Evolutionary conservation across 2,797 vertebrate genomes (phyloP), one percentile per base, ranked within the genome.

Genomic region (Okamejei kenojei): DNA sequence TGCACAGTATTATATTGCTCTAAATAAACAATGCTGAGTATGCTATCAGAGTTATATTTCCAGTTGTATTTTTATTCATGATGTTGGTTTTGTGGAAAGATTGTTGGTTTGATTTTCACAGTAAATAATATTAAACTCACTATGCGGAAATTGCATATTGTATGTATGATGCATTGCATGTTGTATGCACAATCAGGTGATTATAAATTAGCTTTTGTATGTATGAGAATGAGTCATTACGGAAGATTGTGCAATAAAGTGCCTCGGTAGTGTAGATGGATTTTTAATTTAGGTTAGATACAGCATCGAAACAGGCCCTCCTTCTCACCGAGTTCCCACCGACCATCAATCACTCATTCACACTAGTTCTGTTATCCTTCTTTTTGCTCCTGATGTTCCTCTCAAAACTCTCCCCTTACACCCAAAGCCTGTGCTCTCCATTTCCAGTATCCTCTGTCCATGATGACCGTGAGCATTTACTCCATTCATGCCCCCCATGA

Each of bases 181-280:
- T 32, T 73, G 11, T 73, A 91, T 38, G 68, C 73, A 73, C 26
- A 68, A 91, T 38, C 19, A 45, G 68, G 35, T 73, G 68, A 91
- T 91, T 91, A 68, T 45, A 68, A 91, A 91, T 91, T 38, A 71
- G 88, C 23, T 91, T 74, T 65, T 74, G 65, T 0, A n/a, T 35
- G 65, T 45, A 10, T 54, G 88, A 71, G 35, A 74, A 65, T 73
- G 32, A 68, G 19, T 90, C 63, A 90, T 90, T 90, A 90, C 15
- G 11, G 65, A 32, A 54, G 63, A 74, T 35, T 73, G 88, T 91
- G 38, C 71, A 91, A 45, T 74, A 35, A 91, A 91, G 71, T 91
- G 38, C 10, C 65, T 23, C 73, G 35, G 35, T 91, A 38, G 82
- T 74, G 88, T 15, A 45, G 65, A 91, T 91, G 88, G 73, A 74